Conservation (phyloP, 2,888 invertebrate genomes). For the Aleiodes alternator region DNA sequence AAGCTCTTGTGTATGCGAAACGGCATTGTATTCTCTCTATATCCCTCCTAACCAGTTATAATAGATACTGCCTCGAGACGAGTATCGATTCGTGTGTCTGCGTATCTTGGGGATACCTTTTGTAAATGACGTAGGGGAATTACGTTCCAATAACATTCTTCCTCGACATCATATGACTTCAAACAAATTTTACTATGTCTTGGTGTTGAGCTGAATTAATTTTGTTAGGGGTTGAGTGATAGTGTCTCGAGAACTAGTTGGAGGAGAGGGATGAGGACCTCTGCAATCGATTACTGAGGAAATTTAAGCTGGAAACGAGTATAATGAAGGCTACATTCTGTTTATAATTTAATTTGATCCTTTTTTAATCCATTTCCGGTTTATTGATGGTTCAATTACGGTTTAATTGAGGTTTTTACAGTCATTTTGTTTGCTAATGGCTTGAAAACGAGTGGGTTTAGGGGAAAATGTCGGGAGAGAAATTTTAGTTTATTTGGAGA, state of each 20-base stretch:
- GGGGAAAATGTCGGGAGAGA: not conserved
- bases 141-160: not conserved
- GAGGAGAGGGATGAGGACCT: too few relatives aligned
- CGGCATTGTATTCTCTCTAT: slow-evolving; percentile 27
- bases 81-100: slow-evolving; percentile 38
- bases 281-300: too few relatives aligned
- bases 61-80: slow-evolving; percentile 45
- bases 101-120: slow-evolving; percentile 31
- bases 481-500: too few relatives aligned
- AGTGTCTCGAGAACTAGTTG: too few relatives aligned
- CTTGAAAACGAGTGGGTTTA: not conserved
- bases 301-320: too few relatives aligned
- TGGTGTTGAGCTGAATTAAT: too few relatives aligned
- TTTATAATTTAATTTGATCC: too few relatives aligned
- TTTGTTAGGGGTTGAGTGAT: too few relatives aligned
- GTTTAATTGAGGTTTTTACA: too few relatives aligned
- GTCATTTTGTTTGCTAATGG: not conserved
- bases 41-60: slow-evolving; percentile 27
- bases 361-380: too few relatives aligned
- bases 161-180: not conserved
- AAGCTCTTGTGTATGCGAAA: slow-evolving; percentile 32
- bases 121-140: slow-evolving; percentile 4
- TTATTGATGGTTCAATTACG: too few relatives aligned
- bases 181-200: not conserved
- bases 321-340: too few relatives aligned